phyloP scores from a whole-genome alignment of 2,888 invertebrate genomes.

The Dusona sp. region DNA sequence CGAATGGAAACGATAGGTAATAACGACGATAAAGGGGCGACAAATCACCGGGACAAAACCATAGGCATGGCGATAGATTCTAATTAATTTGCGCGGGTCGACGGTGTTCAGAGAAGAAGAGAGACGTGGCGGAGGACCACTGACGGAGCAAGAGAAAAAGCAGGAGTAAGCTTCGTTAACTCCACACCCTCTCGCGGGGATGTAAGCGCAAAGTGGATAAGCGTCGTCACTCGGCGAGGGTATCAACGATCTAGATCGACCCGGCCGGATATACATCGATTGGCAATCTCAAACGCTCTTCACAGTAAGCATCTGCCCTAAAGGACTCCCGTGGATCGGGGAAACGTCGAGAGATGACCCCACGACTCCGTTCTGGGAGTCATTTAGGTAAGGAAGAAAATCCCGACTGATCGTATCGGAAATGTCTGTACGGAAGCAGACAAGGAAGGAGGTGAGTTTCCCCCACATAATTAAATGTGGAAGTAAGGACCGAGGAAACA shows the following conservation, averaged over 20 bases:
- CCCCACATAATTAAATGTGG: background rate
- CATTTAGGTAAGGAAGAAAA: no score
- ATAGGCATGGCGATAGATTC: background rate
- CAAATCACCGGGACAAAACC: background rate
- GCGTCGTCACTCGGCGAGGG: background rate
- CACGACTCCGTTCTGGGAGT: no score
- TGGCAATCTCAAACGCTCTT: background rate
- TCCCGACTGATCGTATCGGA: no score
- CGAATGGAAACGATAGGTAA: no score
- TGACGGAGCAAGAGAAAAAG: background rate
- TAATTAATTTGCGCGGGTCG: background rate
- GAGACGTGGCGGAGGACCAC: background rate
- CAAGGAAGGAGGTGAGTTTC: background rate
- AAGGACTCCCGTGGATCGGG: background rate
- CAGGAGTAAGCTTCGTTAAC: background rate
- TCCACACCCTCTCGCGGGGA: background rate
- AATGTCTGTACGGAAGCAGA: no score
- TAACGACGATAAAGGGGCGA: background rate
- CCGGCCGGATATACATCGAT: background rate
- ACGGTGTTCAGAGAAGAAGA: background rate
- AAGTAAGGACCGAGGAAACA: background rate
- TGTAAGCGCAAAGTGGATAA: background rate
- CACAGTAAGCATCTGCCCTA: background rate
- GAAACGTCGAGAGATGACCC: no score
- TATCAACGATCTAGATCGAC: background rate